phyloP scores from a whole-genome alignment of 1,140 invertebrate species.

The Saccostrea glomerata region DNA sequence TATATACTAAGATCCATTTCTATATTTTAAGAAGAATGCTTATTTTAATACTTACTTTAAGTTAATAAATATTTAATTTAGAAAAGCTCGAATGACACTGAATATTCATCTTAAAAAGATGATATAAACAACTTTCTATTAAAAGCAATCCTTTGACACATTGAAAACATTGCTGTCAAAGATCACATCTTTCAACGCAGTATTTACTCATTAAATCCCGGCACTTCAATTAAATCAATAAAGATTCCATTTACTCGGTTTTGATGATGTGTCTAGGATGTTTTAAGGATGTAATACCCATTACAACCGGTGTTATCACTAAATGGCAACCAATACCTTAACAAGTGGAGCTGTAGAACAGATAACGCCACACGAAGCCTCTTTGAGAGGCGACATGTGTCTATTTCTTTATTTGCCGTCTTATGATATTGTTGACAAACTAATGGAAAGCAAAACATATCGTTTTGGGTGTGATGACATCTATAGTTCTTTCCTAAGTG shows the following conservation, averaged over 20 bases:
- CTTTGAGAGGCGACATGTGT: constrained; percentile 4
- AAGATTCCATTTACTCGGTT: constrained; percentile 34
- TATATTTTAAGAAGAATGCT: too few relatives aligned
- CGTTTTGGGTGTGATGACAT: constrained; percentile 21
- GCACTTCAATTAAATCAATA: constrained; percentile 37
- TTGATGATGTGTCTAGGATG: constrained; percentile 27
- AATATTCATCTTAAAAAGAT: not conserved
- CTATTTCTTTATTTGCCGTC: constrained; percentile 20
- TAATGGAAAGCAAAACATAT: constrained; percentile 29
- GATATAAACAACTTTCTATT: not conserved
- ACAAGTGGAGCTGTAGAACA: not conserved
- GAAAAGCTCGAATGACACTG: not conserved
- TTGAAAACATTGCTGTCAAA: constrained; percentile 12
- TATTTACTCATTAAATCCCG: constrained; percentile 32
- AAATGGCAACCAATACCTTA: constrained; percentile 12
- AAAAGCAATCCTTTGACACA: not conserved
- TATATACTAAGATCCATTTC: too few relatives aligned
- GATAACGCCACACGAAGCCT: constrained; percentile 32
- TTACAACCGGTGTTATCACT: constrained; percentile 5
- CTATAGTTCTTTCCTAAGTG: not conserved
- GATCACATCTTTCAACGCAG: not conserved
- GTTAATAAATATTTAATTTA: too few relatives aligned
- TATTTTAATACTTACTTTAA: too few relatives aligned
- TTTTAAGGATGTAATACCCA: constrained; percentile 28
- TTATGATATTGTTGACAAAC: constrained; percentile 22